These are phyloP conservation scores for Agrotis ipsilon DNA, from an alignment of 2,888 invertebrate species.

Conservation along the genomic window DNA sequence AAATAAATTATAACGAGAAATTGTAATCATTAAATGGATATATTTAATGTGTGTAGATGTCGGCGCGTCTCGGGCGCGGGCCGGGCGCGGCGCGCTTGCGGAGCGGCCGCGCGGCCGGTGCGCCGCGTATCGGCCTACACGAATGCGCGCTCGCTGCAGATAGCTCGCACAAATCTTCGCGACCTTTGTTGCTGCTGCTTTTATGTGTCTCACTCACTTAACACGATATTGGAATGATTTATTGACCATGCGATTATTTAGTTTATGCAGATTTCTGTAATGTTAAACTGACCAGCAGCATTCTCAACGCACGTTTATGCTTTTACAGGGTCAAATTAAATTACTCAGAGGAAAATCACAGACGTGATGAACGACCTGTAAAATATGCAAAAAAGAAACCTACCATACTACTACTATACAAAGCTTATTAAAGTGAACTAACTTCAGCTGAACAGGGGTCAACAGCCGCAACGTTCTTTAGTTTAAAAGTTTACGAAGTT, in stretches of 20 bases:
- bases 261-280: constrained; percentile 3
- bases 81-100: constrained; percentile 69
- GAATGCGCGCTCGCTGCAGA: constrained; percentile 85
- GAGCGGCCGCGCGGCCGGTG: constrained; percentile 66
- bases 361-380: neutral
- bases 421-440: no score
- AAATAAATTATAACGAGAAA: constrained; percentile 91
- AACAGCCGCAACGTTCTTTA: no score
- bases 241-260: constrained; percentile 45
- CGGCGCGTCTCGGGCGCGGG: constrained; percentile 66
- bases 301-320: neutral
- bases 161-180: constrained; percentile 84
- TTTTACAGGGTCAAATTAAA: neutral
- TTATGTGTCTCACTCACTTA: constrained; percentile 74
- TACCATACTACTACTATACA: no score
- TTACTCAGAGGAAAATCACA: neutral
- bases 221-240: constrained; percentile 70
- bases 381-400: neutral
- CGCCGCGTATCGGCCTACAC: constrained; percentile 85
- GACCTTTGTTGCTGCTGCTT: constrained; percentile 84
- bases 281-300: neutral
- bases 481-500: no score
- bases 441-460: no score
- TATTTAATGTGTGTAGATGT: constrained; percentile 89
- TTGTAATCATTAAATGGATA: constrained; percentile 90